Conservation (phyloP, 2,113 vertebrate species). For the Lagenorhynchus albirostris region DNA sequence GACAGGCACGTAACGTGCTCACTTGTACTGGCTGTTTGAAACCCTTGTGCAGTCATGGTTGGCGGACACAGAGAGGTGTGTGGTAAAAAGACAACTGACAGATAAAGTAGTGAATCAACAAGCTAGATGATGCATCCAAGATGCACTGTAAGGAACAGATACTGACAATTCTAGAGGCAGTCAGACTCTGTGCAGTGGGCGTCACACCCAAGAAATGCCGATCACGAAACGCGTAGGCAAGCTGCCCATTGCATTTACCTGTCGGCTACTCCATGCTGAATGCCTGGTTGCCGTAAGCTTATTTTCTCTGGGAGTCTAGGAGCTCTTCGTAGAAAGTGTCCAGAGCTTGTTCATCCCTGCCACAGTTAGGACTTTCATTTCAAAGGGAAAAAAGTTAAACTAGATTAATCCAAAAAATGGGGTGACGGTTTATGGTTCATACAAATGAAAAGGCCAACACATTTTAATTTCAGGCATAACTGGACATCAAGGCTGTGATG, state of each 20-base stretch:
- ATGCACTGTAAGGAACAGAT: background rate
- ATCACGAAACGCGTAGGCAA: fast-evolving
- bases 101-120: background rate
- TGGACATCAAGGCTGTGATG: background rate
- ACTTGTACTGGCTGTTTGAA: background rate
- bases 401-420: background rate
- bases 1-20: background rate
- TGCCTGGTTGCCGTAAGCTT: background rate
- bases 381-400: background rate
- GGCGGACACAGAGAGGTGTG: background rate
- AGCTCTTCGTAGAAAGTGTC: background rate
- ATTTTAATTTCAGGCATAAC: background rate
- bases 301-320: background rate
- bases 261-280: background rate
- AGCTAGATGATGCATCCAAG: background rate
- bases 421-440: background rate
- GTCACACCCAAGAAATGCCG: fast-evolving
- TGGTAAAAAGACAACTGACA: background rate
- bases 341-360: background rate
- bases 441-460: background rate
- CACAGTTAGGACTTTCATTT: background rate
- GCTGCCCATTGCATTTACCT: fast-evolving
- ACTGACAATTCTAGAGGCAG: background rate
- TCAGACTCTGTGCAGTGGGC: background rate
- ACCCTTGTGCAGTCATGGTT: background rate